phyloP scores from a whole-genome alignment of 2,888 invertebrate genomes.

The Hypomecis punctinalis region DNA sequence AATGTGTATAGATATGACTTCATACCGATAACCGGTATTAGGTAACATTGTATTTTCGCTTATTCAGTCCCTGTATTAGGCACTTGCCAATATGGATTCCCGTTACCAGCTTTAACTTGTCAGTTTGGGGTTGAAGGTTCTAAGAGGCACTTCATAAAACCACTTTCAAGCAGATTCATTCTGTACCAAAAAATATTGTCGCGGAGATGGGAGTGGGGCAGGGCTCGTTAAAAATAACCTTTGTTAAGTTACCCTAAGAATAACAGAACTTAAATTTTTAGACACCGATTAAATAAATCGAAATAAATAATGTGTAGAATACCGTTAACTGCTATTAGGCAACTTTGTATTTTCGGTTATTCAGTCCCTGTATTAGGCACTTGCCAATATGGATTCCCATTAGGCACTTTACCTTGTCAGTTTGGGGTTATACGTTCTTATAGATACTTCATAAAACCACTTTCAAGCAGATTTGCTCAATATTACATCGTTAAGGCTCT shows the following conservation, averaged over 20 bases:
- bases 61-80: background rate
- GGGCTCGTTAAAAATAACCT: too few relatives aligned
- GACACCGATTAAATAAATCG: too few relatives aligned
- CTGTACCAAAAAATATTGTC: too few relatives aligned
- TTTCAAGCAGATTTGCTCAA: background rate
- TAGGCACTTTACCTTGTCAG: constrained; percentile 8
- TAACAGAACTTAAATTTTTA: too few relatives aligned
- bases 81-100: constrained; percentile 32
- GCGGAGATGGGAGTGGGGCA: too few relatives aligned
- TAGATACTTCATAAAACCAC: background rate
- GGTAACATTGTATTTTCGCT: too few relatives aligned
- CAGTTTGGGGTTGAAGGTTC: background rate
- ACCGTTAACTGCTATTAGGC: too few relatives aligned
- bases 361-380: constrained; percentile 4
- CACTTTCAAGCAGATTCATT: background rate
- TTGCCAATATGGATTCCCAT: constrained; percentile 32
- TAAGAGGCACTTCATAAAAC: background rate
- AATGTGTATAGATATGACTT: too few relatives aligned
- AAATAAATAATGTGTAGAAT: too few relatives aligned
- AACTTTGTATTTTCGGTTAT: too few relatives aligned
- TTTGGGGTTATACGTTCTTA: background rate
- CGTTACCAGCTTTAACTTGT: constrained; percentile 13
- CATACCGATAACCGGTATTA: too few relatives aligned
- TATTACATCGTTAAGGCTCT: background rate
- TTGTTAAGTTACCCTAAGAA: too few relatives aligned